Base-by-base conservation (phyloP, 2,797 vertebrate species). In the Liparis tanakae region DNA sequence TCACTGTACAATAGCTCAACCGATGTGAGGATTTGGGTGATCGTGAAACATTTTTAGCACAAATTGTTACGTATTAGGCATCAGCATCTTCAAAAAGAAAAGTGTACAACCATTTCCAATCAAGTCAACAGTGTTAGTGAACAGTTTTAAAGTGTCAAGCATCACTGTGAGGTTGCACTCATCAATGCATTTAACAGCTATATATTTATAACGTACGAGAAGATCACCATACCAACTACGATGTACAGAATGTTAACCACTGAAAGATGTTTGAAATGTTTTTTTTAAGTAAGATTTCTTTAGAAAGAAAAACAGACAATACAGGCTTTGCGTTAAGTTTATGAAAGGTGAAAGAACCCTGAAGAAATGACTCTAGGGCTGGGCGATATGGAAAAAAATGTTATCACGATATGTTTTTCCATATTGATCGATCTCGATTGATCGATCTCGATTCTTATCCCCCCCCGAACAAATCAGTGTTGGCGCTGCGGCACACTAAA, bases 301-400 rank as follows among this genome's bases (percentile, higher is more conserved):
- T 51, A 22, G 51, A 44, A 30, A 34, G 3, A 3, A 22, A 57
- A 57, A 66, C 33, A 9, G 34, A 48, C 25, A 61, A 22, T 22
- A 18, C 5, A 41, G n/a, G 10, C 10, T 17, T 37, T 18, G 17
- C 13, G 57, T 65, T 22, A 34, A 15, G 43, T 6, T 3, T 7
- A 6, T 37, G 1, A 20, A 57, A 43, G 51, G 22, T 43, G 7
- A 20, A 50, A 66, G 33, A 41, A 72, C 57, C 64, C 5, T 41
- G 56, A 80, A 55, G 7, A 55, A 70, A 77, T 7, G 39, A 4
- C 33, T 46, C 22, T n/a, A n/a, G n/a, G n/a, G n/a, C n/a, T n/a
- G n/a, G n/a, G n/a, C n/a, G n/a, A n/a, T n/a, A n/a, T n/a, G n/a
- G n/a, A n/a, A n/a, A n/a, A n/a, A n/a, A n/a, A n/a, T n/a, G n/a